phyloP scores from a whole-genome alignment of 2,797 vertebrate species.

The Lithobates pipiens region DNA sequence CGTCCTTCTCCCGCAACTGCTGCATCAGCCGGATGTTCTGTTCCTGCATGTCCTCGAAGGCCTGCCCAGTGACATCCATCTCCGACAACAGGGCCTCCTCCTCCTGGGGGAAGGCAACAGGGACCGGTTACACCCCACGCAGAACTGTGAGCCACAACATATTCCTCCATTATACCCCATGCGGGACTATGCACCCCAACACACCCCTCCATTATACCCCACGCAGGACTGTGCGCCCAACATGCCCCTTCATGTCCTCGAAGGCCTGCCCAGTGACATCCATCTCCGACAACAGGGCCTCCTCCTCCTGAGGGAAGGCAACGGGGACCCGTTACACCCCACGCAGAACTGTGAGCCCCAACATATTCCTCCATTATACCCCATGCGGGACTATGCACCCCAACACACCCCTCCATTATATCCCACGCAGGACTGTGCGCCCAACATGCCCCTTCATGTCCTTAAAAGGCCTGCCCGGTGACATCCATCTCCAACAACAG shows the following conservation, averaged over 20 bases:
- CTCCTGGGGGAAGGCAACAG: not conserved
- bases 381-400: too few relatives aligned
- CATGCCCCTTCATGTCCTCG: slow-evolving; percentile 80
- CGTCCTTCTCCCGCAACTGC: slow-evolving; percentile 92
- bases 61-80: slow-evolving; percentile 93
- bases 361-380: too few relatives aligned
- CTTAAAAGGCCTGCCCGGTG: slow-evolving; percentile 90
- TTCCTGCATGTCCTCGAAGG: slow-evolving; percentile 96
- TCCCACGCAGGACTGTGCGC: too few relatives aligned
- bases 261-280: slow-evolving; percentile 93
- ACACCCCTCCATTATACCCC: too few relatives aligned
- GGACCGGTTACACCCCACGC: too few relatives aligned
- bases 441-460: slow-evolving; percentile 77
- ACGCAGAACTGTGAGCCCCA: too few relatives aligned
- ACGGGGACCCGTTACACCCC: too few relatives aligned
- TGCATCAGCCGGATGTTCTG: slow-evolving; percentile 91
- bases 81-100: slow-evolving; percentile 77
- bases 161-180: too few relatives aligned
- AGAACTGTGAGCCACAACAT: too few relatives aligned
- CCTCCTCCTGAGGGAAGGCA: not conserved
- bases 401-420: too few relatives aligned
- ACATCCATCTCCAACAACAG: slow-evolving; percentile 91
- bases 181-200: too few relatives aligned
- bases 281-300: slow-evolving; percentile 84
- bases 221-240: too few relatives aligned